These are phyloP conservation scores for Brachyptera putata DNA, from an alignment of 2,888 invertebrate genomes.

Conservation along the genomic window DNA sequence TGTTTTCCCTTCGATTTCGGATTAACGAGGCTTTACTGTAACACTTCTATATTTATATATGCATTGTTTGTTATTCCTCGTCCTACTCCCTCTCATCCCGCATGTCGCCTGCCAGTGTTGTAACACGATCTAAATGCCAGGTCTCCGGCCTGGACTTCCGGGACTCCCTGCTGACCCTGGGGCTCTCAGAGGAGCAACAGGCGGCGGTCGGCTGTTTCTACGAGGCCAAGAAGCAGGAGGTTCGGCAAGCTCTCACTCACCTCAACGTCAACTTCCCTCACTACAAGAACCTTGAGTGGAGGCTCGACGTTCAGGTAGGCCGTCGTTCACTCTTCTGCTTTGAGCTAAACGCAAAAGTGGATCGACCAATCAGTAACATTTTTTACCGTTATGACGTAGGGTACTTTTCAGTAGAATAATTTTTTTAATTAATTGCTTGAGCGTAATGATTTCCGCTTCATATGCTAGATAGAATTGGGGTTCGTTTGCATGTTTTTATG, in stretches of 20 bases:
- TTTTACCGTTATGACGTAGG: no score
- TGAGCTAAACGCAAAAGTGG: no score
- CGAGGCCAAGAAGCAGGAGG: slow-evolving; percentile 51
- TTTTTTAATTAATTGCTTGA: no score
- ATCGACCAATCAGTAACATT: no score
- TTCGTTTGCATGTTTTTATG: no score
- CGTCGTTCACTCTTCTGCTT: no score
- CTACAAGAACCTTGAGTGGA: slow-evolving; percentile 60
- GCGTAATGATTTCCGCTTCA: no score
- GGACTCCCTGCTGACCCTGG: slow-evolving; percentile 49
- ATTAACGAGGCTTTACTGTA: no score
- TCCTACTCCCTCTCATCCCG: neutral
- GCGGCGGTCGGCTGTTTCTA: slow-evolving; percentile 57
- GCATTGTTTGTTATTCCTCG: neutral
- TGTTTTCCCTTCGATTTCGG: no score
- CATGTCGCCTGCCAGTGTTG: neutral
- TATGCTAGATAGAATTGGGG: no score
- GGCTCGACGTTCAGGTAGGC: slow-evolving; percentile 58
- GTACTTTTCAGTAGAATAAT: no score
- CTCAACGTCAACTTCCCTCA: slow-evolving; percentile 45
- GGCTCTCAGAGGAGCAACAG: slow-evolving; percentile 59
- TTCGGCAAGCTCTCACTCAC: slow-evolving; percentile 50
- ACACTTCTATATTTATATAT: neutral
- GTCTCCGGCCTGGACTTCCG: slow-evolving; percentile 44
- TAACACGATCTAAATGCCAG: no score